Percentiles rank a stretch among this genome's conserved stretches.
Evolutionary conservation across 2,888 invertebrate genomes (phyloP).

Genomic region (Alitta virens): DNA sequence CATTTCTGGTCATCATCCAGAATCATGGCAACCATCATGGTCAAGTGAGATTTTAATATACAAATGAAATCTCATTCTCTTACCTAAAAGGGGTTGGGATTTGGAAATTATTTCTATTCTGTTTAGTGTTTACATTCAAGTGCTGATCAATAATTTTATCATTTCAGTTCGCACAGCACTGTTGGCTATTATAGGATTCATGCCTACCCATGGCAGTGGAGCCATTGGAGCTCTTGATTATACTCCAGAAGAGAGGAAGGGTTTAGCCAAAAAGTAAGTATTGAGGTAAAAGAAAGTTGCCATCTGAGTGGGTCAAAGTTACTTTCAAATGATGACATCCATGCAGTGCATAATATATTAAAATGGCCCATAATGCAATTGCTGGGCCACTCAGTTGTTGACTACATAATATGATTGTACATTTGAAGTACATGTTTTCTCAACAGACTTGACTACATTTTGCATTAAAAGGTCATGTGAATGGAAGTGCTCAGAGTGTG

Average conservation of each 20-base stretch:
- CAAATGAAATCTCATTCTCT: too few relatives aligned
- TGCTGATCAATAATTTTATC: neutral
- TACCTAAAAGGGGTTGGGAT: too few relatives aligned
- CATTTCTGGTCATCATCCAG: conserved; percentile 95
- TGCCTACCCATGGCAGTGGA: conserved; percentile 86
- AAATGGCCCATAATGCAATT: too few relatives aligned
- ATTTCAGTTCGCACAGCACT: conserved; percentile 76
- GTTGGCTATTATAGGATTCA: conserved; percentile 85
- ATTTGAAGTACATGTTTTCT: too few relatives aligned
- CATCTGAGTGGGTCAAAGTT: too few relatives aligned
- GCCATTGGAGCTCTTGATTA: conserved; percentile 91
- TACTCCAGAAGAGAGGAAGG: conserved; percentile 76
- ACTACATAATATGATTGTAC: too few relatives aligned
- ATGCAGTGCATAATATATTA: too few relatives aligned
- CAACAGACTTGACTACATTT: neutral
- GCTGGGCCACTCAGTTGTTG: too few relatives aligned
- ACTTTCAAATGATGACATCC: too few relatives aligned
- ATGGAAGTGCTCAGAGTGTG: conserved; percentile 69
- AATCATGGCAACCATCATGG: conserved; percentile 97
- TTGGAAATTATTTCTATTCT: neutral
- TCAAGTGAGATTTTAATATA: conserved; percentile 65
- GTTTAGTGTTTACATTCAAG: neutral
- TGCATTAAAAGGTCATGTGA: conserved; percentile 60
- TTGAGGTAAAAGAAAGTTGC: too few relatives aligned
- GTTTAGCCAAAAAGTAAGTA: conserved; percentile 71